phyloP scores from a whole-genome alignment of 2,113 vertebrate genomes.

The Murina feae region DNA sequence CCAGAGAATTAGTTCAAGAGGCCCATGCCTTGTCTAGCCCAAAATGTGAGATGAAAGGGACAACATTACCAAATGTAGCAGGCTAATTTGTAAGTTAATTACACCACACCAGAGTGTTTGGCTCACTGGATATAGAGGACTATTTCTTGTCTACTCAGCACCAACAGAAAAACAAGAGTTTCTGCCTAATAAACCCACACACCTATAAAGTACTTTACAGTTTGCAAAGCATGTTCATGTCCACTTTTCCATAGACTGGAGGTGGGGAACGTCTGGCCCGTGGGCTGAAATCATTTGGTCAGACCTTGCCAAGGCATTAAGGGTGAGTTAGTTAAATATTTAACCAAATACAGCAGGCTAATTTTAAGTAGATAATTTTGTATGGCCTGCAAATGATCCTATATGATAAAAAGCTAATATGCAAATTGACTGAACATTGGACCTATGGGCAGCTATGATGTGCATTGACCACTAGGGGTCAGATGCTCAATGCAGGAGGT shows the following conservation, averaged over 20 bases:
- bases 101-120: not conserved
- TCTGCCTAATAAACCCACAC: not conserved
- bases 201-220: not conserved
- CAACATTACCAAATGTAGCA: not conserved
- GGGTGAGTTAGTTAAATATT: too few species aligned
- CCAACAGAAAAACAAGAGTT: not conserved
- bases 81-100: not conserved
- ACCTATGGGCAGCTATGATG: too few species aligned
- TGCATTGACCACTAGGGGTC: too few species aligned
- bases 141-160: not conserved
- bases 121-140: not conserved
- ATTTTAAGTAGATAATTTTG: too few species aligned
- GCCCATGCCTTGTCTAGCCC: not conserved
- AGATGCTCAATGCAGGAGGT: too few species aligned
- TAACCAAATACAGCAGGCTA: too few species aligned
- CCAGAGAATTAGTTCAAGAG: not conserved
- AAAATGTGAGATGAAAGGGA: not conserved
- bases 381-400: too few species aligned
- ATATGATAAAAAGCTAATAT: too few species aligned
- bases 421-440: too few species aligned
- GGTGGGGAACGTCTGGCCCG: too few species aligned
- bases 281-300: too few species aligned
- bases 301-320: too few species aligned
- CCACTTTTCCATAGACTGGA: not conserved
- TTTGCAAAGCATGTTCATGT: not conserved